phyloP scores from a whole-genome alignment of 2,888 invertebrate genomes.

The Allacma fusca region DNA sequence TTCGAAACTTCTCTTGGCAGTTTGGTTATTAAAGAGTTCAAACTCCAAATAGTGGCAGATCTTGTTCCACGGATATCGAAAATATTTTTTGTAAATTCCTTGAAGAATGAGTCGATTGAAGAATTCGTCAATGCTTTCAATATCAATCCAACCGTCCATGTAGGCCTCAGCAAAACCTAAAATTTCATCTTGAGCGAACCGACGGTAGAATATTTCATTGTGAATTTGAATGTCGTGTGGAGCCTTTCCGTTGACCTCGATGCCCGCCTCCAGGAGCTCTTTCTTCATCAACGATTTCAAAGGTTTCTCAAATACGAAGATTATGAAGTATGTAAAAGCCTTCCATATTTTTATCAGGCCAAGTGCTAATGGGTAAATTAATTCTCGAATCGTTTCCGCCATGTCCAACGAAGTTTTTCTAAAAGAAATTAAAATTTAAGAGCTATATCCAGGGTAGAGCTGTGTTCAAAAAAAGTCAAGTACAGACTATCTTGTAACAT shows the following conservation, averaged over 20 bases:
- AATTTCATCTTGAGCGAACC: slow-evolving; percentile 36
- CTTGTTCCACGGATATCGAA: too few species aligned
- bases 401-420: too few species aligned
- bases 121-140: slow-evolving; percentile 42
- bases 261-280: neutral
- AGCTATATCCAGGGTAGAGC: too few species aligned
- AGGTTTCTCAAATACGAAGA: neutral
- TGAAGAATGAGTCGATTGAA: neutral
- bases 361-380: neutral
- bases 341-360: neutral
- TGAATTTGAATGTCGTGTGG: slow-evolving; percentile 40
- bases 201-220: slow-evolving; percentile 38
- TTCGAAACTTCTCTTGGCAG: slow-evolving; percentile 11
- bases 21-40: too few species aligned
- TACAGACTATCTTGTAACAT: too few species aligned
- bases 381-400: too few species aligned
- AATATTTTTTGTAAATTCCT: too few species aligned
- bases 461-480: too few species aligned
- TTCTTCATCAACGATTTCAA: neutral
- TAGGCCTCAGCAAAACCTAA: slow-evolving; percentile 46
- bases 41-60: too few species aligned
- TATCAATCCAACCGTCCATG: slow-evolving; percentile 43
- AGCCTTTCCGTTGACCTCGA: slow-evolving; percentile 33
- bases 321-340: neutral
- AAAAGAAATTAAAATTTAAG: too few species aligned